Percentiles rank a stretch among this genome's conserved stretches.
These are phyloP conservation scores for Isichthys henryi DNA, from an alignment of 2,113 vertebrate species.

Conservation along the genomic window DNA sequence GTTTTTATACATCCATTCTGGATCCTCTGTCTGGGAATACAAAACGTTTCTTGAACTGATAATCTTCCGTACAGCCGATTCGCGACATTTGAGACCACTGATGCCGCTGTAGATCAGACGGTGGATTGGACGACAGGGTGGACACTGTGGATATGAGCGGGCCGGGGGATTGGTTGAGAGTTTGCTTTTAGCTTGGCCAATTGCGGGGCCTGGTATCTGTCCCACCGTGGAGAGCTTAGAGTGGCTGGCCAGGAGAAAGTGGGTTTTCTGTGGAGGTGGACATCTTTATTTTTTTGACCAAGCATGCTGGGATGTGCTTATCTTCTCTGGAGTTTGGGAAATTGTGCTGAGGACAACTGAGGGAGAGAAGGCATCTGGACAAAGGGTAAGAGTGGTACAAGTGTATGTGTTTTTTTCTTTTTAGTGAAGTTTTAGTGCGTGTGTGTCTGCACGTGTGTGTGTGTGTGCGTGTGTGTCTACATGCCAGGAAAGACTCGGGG, in stretches of 20 bases:
- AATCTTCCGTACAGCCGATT: conserved; percentile 39
- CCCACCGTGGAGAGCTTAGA: background rate
- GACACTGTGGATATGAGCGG: background rate
- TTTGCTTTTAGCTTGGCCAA: background rate
- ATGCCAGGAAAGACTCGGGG: background rate
- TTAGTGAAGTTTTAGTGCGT: no score
- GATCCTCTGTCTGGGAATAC: conserved; percentile 45
- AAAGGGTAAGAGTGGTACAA: background rate
- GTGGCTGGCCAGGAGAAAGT: background rate
- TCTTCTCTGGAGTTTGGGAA: background rate
- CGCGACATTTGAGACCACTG: conserved; percentile 34
- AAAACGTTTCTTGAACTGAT: conserved; percentile 45
- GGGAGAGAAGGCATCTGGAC: background rate
- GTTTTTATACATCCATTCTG: conserved; percentile 18
- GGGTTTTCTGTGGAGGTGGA: background rate
- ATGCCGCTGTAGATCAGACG: background rate
- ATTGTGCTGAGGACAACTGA: background rate
- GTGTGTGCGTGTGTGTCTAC: background rate
- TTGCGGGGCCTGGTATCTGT: background rate
- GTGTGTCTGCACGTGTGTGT: background rate
- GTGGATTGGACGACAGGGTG: background rate
- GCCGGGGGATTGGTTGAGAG: background rate
- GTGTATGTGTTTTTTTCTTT: no score
- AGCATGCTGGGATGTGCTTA: background rate
- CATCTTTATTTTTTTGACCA: background rate